Conservation (phyloP, 2,888 invertebrate genomes). For the Morpho achilles region DNA sequence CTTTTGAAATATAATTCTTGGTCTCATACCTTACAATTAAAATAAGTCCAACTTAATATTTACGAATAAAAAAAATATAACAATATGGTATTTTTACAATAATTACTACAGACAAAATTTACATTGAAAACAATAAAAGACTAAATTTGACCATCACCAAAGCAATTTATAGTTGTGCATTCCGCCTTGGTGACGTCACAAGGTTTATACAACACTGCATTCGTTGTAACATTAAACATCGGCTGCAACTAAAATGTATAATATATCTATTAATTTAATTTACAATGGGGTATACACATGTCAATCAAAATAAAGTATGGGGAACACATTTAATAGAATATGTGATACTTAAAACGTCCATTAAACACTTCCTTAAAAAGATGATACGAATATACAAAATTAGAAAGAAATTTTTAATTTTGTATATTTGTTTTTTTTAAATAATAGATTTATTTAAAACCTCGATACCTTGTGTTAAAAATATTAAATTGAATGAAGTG, state of each 20-base stretch:
- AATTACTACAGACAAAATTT: conserved; percentile 56
- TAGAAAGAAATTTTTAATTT: too few relatives aligned
- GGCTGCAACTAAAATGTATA: conserved; percentile 14
- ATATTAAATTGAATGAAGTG: too few relatives aligned
- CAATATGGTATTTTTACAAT: conserved; percentile 60
- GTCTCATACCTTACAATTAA: conserved; percentile 71
- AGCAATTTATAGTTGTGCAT: conserved; percentile 22
- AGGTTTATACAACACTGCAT: conserved; percentile 2
- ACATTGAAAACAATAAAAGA: conserved; percentile 38
- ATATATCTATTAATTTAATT: conserved; percentile 18
- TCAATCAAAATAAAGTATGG: too few relatives aligned
- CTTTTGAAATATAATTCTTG: conserved; percentile 72
- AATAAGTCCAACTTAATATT: conserved; percentile 59
- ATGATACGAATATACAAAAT: too few relatives aligned
- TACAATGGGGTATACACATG: conserved; percentile 1
- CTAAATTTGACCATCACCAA: conserved; percentile 24
- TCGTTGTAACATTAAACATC: background rate
- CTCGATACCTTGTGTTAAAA: too few relatives aligned
- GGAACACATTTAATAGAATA: too few relatives aligned
- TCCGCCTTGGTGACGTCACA: conserved; percentile 9
- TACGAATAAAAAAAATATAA: conserved; percentile 62
- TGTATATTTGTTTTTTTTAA: too few relatives aligned
- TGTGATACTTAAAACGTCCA: too few relatives aligned
- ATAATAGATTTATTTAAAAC: too few relatives aligned
- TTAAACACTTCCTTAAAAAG: too few relatives aligned